phyloP scores from a whole-genome alignment of 2,113 vertebrate genomes.

The Oryzias woworae region DNA sequence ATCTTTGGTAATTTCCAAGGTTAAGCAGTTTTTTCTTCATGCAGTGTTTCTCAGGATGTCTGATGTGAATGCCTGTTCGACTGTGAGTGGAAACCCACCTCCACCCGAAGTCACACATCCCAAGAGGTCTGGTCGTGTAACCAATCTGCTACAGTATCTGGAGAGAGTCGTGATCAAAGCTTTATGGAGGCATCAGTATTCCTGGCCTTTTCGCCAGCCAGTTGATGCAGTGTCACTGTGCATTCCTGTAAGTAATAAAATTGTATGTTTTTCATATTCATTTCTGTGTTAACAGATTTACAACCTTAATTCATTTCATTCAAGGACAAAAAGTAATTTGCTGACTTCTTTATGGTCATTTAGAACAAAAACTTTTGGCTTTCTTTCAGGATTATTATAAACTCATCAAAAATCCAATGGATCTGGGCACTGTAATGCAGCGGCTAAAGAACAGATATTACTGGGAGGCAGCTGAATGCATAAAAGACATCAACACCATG shows the following conservation, averaged over 20 bases:
- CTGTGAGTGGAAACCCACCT: constrained; percentile 81
- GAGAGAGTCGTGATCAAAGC: constrained; percentile 86
- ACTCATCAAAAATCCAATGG: constrained; percentile 92
- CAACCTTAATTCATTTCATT: not conserved
- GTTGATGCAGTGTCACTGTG: constrained; percentile 88
- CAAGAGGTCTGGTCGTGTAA: constrained; percentile 79
- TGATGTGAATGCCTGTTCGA: constrained; percentile 57
- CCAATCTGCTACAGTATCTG: constrained; percentile 91
- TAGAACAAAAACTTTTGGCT: constrained; percentile 6
- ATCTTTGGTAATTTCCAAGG: not conserved
- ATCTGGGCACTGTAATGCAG: constrained; percentile 88
- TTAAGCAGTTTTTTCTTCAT: constrained; percentile 5
- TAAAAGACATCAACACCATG: constrained; percentile 90
- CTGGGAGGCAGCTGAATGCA: constrained; percentile 83
- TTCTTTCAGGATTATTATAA: constrained; percentile 89
- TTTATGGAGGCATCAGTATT: constrained; percentile 87
- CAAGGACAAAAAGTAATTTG: too few species aligned
- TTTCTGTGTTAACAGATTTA: not conserved
- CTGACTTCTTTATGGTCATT: not conserved
- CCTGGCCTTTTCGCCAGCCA: constrained; percentile 92
- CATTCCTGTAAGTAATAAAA: constrained; percentile 85
- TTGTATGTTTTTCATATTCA: too few species aligned
- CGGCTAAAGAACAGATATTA: constrained; percentile 91
- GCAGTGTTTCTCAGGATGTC: constrained; percentile 73
- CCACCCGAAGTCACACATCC: constrained; percentile 84